Evolutionary conservation across 92 coral and sea anemone genomes (phyloP), one percentile per base, ranked within the genome.

Genomic region (Palythoa heliodiscus): DNA sequence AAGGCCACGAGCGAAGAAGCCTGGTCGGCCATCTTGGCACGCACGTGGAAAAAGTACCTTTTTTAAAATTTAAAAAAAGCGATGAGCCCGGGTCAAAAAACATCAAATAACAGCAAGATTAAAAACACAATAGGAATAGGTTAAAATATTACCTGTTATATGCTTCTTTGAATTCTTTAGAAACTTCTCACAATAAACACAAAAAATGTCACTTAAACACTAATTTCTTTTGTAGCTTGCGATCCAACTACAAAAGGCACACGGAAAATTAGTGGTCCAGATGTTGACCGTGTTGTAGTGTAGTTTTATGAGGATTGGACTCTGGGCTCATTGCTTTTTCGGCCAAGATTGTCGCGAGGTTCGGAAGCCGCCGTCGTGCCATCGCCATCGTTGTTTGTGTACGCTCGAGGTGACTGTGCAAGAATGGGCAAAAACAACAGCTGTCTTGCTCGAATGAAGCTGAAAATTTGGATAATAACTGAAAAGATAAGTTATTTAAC

Each of bases 261-360:
- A 75, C 22, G 64, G 80, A 75, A 75, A 75, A 75, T 11, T 25
- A 29, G 43, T 22, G 57, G 66, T 22, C 67, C 80, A 48, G 67
- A 53, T 52, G 80, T 75, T 75, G 80, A 75, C 80, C 66, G 80
- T 75, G 68, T 75, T 52, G 40, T 75, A 48, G 19, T 17, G 58
- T 52, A 52, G 80, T 57, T 58, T 37, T 16, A 37, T 0, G 70
- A 61, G 52, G 82, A 77, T 77, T 77, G 69, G 82, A 15, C 70
- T 57, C 52, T 55, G 68, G 80, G 80, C 80, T 75, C 66, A 75
- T 75, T 24, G 66, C 80, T 54, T 75, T 75, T 75, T 53, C 24
- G 80, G 80, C 80, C 80, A 54, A 54, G 67, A 53, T 52, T 52
- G 80, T 75, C 10, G 80, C 37, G 48, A 53, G 80, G 67, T 75